These are phyloP conservation scores for Scleropages formosus DNA, from an alignment of 2,797 vertebrate genomes.

Conservation along the genomic window DNA sequence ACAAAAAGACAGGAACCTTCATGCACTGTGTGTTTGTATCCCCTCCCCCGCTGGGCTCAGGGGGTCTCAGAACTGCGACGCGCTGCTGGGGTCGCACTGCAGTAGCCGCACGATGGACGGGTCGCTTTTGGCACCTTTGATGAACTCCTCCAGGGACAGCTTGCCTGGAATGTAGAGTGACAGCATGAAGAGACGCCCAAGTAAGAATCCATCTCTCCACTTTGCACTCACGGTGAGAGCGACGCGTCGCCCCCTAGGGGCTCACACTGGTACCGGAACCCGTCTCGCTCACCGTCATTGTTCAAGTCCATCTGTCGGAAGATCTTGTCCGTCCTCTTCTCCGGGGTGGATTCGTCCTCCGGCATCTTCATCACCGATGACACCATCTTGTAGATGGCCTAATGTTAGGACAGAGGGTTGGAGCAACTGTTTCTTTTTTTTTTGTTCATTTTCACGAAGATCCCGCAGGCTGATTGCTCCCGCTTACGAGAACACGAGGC, in stretches of 20 bases:
- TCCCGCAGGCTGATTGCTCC: too few species aligned
- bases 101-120: slow-evolving; percentile 97
- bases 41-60: slow-evolving; percentile 27
- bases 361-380: slow-evolving; percentile 99
- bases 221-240: neutral
- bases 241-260: neutral
- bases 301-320: slow-evolving; percentile 99
- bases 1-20: slow-evolving; percentile 67
- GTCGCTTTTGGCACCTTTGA: slow-evolving; percentile 97
- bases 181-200: neutral
- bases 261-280: neutral
- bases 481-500: too few species aligned
- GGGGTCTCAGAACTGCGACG: slow-evolving; percentile 85
- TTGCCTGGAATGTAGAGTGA: slow-evolving; percentile 71
- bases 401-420: slow-evolving; percentile 27
- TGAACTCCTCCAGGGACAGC: slow-evolving; percentile 96
- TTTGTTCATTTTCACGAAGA: too few species aligned
- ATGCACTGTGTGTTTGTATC: slow-evolving; percentile 70
- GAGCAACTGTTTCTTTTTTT: neutral
- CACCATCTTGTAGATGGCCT: slow-evolving; percentile 99
- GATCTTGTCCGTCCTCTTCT: slow-evolving; percentile 98
- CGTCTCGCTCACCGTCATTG: slow-evolving; percentile 85
- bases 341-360: slow-evolving; percentile 95
- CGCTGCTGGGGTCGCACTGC: slow-evolving; percentile 95
- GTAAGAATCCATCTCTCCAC: neutral